Conservation (phyloP, 1,140 invertebrate species). For the Marisa cornuarietis region DNA sequence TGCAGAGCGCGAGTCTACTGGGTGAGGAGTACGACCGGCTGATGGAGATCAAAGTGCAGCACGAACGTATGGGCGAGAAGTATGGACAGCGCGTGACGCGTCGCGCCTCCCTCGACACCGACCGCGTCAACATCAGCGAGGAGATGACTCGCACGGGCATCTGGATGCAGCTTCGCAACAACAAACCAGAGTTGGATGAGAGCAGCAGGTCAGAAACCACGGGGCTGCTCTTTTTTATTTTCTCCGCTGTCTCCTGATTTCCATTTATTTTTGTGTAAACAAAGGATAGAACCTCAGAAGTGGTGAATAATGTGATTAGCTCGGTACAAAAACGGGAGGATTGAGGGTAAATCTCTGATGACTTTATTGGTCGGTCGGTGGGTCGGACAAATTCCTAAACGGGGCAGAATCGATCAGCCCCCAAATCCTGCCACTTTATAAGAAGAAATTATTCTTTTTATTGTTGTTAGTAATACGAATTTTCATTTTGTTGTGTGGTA, state of each 20-base stretch:
- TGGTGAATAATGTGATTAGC: too few species aligned
- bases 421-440: too few species aligned
- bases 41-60: constrained; percentile 40
- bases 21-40: constrained; percentile 34
- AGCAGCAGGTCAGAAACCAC: neutral
- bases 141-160: constrained; percentile 57
- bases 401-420: too few species aligned
- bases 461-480: too few species aligned
- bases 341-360: neutral
- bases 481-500: too few species aligned
- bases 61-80: constrained; percentile 26
- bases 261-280: neutral
- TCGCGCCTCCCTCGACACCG: constrained; percentile 30
- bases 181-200: constrained; percentile 16
- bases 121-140: constrained; percentile 58
- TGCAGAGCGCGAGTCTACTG: constrained; percentile 28
- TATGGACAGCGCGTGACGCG: constrained; percentile 7
- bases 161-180: constrained; percentile 52
- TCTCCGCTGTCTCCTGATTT: neutral
- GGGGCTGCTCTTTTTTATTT: neutral
- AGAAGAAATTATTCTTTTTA: too few species aligned
- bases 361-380: too few species aligned
- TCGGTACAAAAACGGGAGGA: too few species aligned
- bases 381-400: too few species aligned
- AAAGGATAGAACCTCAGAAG: neutral